Percentiles rank a stretch among this genome's conserved stretches.
phyloP scores from a whole-genome alignment of 2,888 invertebrate genomes.

The Apamea monoglypha region DNA sequence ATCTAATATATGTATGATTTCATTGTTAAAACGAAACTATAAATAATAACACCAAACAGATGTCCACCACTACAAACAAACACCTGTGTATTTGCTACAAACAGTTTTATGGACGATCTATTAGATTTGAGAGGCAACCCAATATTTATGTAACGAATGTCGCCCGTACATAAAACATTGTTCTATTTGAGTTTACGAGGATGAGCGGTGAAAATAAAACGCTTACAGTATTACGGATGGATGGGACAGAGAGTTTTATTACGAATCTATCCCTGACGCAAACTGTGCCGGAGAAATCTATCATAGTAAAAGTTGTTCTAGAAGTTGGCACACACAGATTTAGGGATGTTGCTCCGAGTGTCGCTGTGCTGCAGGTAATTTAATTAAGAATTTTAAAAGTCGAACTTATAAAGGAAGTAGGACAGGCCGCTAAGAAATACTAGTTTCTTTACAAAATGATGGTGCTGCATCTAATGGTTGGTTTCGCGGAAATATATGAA shows the following conservation, averaged over 20 bases:
- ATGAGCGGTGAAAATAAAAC: slow-evolving; percentile 61
- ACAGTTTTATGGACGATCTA: slow-evolving; percentile 54
- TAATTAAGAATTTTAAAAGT: slow-evolving; percentile 40
- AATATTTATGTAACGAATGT: slow-evolving; percentile 45
- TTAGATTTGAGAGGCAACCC: slow-evolving; percentile 57
- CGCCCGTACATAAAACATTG: slow-evolving; percentile 57
- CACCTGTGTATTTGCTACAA: slow-evolving; percentile 38
- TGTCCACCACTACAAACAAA: slow-evolving; percentile 13
- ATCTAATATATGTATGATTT: neutral
- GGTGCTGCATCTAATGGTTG: neutral
- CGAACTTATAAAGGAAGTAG: neutral
- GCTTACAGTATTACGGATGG: slow-evolving; percentile 23
- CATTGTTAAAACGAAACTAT: neutral
- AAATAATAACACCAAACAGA: slow-evolving; percentile 1
- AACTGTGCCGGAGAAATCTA: slow-evolving; percentile 21
- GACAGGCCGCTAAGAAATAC: neutral
- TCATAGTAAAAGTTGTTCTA: slow-evolving; percentile 19
- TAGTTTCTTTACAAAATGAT: slow-evolving; percentile 1
- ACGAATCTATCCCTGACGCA: slow-evolving; percentile 29
- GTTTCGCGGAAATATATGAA: neutral
- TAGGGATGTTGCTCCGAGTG: neutral
- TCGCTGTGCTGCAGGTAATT: slow-evolving; percentile 30
- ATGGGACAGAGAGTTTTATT: slow-evolving; percentile 49
- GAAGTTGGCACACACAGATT: slow-evolving; percentile 27
- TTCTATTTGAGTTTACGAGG: slow-evolving; percentile 63